These are phyloP conservation scores for Mormyrus proboscirostris DNA, from an alignment of 2,797 vertebrate genomes.

Conservation along the genomic window DNA sequence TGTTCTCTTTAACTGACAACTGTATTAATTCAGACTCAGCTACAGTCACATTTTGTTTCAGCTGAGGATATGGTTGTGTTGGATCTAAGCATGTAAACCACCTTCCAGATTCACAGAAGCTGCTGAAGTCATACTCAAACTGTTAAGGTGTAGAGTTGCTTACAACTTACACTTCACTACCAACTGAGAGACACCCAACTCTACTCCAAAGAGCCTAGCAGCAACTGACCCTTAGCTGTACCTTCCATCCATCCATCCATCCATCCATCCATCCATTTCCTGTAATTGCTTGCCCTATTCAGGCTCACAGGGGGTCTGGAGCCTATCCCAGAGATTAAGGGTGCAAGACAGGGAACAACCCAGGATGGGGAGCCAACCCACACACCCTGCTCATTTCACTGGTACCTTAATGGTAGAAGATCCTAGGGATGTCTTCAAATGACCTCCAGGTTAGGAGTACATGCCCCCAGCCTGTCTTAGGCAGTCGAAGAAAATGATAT, in stretches of 20 bases:
- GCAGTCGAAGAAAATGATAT: neutral
- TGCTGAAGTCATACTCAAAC: neutral
- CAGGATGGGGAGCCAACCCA: neutral
- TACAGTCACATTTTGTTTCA: neutral
- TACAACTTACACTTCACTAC: neutral
- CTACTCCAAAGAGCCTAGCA: neutral
- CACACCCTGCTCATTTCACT: neutral
- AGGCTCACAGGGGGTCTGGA: neutral
- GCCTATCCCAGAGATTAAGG: neutral
- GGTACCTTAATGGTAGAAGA: neutral
- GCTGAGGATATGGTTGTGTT: neutral
- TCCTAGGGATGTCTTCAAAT: neutral
- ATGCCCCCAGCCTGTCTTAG: neutral
- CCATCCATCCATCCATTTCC: neutral
- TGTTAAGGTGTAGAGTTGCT: neutral
- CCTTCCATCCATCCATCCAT: neutral
- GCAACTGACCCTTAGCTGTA: neutral
- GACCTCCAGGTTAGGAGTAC: neutral
- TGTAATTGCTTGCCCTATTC: neutral
- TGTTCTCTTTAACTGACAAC: neutral
- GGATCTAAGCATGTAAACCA: neutral
- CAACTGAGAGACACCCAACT: neutral
- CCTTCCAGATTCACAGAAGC: neutral
- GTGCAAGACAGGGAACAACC: neutral
- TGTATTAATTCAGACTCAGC: neutral